Base-by-base conservation (phyloP, 2,113 vertebrate species). In the Cyphomyrus plagiostoma region DNA sequence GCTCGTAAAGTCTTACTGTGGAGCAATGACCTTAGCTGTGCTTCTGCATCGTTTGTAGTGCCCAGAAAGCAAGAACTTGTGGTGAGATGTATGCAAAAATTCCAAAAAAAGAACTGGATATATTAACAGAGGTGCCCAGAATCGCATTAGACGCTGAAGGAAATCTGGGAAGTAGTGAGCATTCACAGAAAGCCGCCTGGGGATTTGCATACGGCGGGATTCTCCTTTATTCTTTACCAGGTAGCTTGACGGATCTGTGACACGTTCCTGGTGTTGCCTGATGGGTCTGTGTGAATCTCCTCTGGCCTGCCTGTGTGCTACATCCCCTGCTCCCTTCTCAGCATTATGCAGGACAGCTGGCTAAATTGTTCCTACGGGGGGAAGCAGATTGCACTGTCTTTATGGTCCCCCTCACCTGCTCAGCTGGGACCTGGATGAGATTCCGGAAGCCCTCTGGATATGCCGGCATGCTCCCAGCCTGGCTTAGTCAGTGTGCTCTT, bases 321-420 rank as follows among this genome's bases (percentile, higher is more conserved):
- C 35, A 8, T 17, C 74, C 74, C 74, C 35, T 35, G 74, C 74
- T 80, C 35, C 17, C 35, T 1, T 42, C 74, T 42, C 35, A 80
- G 74, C 30, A 42, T 42, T 42, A 80, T 80, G 74, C 74, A 42
- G 74, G 74, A 84, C 45, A 48, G 42, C 42, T 84, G 45, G 39
- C 82, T 84, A 48, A 45, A 48, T 84, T 46, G 82, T 48, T 80
- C 82, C 82, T 48, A 48, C 35, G 82, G 82, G 45, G 82, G 45
- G 21, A 45, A 84, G 82, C 82, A 84, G 82, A 84, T 48, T 84
- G 82, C 45, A 23, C 21, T 84, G 82, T 84, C 82, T 84, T 84
- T 21, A 45, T 46, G 82, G 45, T 80, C 74, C 35, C 74, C 74
- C 74, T 80, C 74, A 80, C 74, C 74, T 80, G 74, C 74, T 80